Evolutionary conservation across 2,113 vertebrate species (phyloP).

Genomic region (Aviceda subcristata): DNA sequence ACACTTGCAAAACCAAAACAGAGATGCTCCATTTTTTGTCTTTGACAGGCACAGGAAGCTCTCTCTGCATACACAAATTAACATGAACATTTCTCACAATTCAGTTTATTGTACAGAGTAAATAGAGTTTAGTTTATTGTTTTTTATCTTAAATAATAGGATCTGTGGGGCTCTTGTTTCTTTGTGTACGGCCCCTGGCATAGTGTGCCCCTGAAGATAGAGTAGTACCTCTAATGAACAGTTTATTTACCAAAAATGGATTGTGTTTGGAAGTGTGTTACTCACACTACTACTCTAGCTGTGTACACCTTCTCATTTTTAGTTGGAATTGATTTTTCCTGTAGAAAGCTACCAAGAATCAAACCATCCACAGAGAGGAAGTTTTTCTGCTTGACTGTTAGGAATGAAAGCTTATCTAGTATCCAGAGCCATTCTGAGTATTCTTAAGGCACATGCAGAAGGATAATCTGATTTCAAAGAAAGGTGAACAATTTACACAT

Average conservation of each 20-base stretch:
- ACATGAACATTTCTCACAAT: neutral
- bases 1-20: neutral
- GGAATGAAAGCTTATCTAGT: fast-evolving
- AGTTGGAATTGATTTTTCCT: neutral
- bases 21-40: neutral
- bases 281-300: neutral
- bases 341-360: neutral
- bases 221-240: neutral
- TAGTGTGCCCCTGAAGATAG: neutral
- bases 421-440: neutral
- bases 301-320: neutral
- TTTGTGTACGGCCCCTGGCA: neutral
- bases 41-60: neutral
- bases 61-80: neutral
- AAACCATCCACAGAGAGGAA: neutral
- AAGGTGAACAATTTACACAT: neutral
- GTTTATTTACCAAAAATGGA: neutral
- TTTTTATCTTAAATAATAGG: neutral
- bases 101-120: neutral
- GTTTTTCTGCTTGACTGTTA: neutral
- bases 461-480: neutral
- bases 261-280: neutral
- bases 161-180: neutral
- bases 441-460: neutral
- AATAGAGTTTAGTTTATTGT: neutral